Evolutionary conservation across 2,888 invertebrate species (phyloP).

Genomic region (Cistogaster globosa): DNA sequence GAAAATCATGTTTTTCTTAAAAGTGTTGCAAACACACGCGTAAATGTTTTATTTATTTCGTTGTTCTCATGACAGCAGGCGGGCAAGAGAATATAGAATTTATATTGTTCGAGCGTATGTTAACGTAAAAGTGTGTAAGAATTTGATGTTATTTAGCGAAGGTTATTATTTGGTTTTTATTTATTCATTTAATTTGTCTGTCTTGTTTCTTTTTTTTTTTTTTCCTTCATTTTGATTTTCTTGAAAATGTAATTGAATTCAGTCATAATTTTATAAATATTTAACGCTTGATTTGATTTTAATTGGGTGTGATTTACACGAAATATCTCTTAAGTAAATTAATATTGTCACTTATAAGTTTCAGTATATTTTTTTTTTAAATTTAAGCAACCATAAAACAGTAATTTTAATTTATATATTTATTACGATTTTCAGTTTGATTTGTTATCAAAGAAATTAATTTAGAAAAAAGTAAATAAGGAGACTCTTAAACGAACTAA

Average conservation of each 20-base stretch:
- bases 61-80: constrained; percentile 6
- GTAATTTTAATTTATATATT: too few relatives aligned
- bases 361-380: background rate
- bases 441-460: too few relatives aligned
- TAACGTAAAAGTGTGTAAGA: constrained; percentile 8
- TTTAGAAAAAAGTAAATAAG: too few relatives aligned
- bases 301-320: constrained; percentile 16
- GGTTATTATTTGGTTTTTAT: constrained; percentile 46
- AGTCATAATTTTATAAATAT: constrained; percentile 31
- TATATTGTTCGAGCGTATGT: background rate
- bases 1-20: constrained; percentile 42
- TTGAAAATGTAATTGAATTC: constrained; percentile 30
- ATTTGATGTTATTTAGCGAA: constrained; percentile 35
- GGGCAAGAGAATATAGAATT: background rate
- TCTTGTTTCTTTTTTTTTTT: background rate
- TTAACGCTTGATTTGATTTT: constrained; percentile 36
- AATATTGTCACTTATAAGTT: constrained; percentile 13
- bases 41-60: constrained; percentile 1
- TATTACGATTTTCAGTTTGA: too few relatives aligned
- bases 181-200: constrained; percentile 26
- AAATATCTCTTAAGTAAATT: constrained; percentile 19
- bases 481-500: too few relatives aligned
- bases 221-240: background rate
- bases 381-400: too few relatives aligned
- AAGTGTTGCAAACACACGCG: constrained; percentile 25